phyloP scores from a whole-genome alignment of 2,888 invertebrate species.

The Timema cristinae region DNA sequence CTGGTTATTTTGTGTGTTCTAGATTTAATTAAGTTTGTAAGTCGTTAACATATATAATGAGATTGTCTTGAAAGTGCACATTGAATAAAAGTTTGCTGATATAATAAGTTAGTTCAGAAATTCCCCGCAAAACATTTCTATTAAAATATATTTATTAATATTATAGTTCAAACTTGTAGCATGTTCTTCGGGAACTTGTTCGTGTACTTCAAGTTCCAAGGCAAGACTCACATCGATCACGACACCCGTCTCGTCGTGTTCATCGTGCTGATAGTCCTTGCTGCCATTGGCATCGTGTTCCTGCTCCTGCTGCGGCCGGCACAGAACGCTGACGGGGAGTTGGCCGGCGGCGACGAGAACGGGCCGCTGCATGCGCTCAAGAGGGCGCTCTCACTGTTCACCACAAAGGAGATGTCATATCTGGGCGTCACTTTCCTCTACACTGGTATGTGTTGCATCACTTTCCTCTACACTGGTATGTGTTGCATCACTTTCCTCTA shows the following conservation, averaged over 20 bases:
- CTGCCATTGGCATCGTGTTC: constrained; percentile 66
- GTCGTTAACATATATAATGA: too few relatives aligned
- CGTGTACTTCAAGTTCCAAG: constrained; percentile 87
- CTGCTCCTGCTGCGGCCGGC: constrained; percentile 57
- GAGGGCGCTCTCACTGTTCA: constrained; percentile 70
- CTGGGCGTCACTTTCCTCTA: constrained; percentile 84
- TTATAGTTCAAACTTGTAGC: constrained; percentile 53
- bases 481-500: too few relatives aligned
- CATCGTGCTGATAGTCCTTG: constrained; percentile 63
- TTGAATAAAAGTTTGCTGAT: background rate
- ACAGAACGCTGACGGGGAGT: constrained; percentile 39
- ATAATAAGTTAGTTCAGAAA: background rate
- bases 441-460: constrained; percentile 62
- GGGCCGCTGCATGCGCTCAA: constrained; percentile 67
- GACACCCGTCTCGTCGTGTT: constrained; percentile 74
- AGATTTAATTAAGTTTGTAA: too few relatives aligned
- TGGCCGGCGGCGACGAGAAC: constrained; percentile 42
- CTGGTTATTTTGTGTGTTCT: too few relatives aligned
- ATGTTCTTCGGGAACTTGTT: constrained; percentile 94
- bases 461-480: too few relatives aligned
- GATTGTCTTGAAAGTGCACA: too few relatives aligned
- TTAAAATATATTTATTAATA: constrained; percentile 3
- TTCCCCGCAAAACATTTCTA: background rate
- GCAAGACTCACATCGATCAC: constrained; percentile 66
- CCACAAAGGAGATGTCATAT: constrained; percentile 79